Evolutionary conservation across 1,140 invertebrate genomes (phyloP).

Genomic region (Paralvinella palmiformis): DNA sequence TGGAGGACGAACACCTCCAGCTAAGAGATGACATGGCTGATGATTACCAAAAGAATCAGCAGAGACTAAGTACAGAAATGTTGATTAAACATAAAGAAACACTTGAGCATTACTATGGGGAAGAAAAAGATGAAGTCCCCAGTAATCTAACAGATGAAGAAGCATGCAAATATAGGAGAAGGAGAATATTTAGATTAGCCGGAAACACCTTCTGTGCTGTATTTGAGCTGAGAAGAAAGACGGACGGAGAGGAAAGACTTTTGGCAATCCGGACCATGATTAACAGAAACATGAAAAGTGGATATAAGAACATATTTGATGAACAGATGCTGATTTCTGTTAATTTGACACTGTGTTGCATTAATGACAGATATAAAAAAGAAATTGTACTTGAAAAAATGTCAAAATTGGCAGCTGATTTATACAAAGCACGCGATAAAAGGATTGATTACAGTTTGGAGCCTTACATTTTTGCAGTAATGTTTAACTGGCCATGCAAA

Average conservation of each 20-base stretch:
- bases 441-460: not conserved
- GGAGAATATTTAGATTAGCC: slow-evolving; percentile 20
- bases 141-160: slow-evolving; percentile 12
- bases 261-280: not conserved
- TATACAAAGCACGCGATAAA: slow-evolving; percentile 6
- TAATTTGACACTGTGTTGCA: slow-evolving; percentile 5
- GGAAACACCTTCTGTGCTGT: slow-evolving; percentile 19
- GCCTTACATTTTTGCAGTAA: slow-evolving; percentile 9
- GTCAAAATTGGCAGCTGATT: not conserved
- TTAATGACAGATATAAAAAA: slow-evolving; percentile 3
- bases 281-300: not conserved
- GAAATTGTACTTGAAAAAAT: slow-evolving; percentile 6
- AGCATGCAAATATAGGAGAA: slow-evolving; percentile 20
- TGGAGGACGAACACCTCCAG: slow-evolving; percentile 27
- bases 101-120: slow-evolving; percentile 26
- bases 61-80: not conserved
- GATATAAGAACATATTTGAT: not conserved
- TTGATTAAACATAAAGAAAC: slow-evolving; percentile 16
- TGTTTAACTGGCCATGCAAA: slow-evolving; percentile 16
- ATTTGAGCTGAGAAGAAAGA: slow-evolving; percentile 13
- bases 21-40: slow-evolving; percentile 20
- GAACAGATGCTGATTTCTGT: not conserved
- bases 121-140: slow-evolving; percentile 22
- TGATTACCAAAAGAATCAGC: not conserved
- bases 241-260: not conserved